Evolutionary conservation across 2,797 vertebrate genomes (phyloP).

Genomic region (Garrulus glandarius): DNA sequence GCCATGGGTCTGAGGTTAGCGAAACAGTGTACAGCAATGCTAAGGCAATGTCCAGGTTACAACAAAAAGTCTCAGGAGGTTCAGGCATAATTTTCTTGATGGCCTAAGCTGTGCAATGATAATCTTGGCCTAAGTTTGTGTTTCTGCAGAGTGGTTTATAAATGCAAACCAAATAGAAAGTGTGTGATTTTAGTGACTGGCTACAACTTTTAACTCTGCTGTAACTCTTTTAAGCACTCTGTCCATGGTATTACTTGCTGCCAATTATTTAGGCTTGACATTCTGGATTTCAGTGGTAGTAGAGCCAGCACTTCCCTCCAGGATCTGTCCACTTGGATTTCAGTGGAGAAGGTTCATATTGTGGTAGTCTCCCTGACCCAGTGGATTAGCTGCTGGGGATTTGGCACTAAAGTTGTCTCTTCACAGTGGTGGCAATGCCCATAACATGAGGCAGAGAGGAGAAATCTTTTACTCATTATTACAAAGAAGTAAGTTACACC

Average conservation of each 20-base stretch:
- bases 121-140: background rate
- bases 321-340: rapidly evolving
- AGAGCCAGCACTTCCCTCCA: background rate
- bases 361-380: no score
- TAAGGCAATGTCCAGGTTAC: background rate
- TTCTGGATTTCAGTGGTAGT: background rate
- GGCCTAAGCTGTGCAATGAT: background rate
- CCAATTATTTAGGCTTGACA: rapidly evolving
- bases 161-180: background rate
- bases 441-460: rapidly evolving
- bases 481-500: background rate
- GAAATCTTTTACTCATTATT: background rate
- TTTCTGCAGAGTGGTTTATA: background rate
- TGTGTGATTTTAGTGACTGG: background rate
- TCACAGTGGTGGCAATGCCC: background rate
- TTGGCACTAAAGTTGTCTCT: rapidly evolving
- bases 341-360: rapidly evolving
- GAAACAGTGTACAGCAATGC: rapidly evolving
- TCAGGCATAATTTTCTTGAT: background rate
- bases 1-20: background rate
- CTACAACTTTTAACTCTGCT: background rate
- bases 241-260: rapidly evolving
- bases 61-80: background rate
- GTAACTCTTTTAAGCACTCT: background rate
- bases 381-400: background rate